Evolutionary conservation across 1,140 invertebrate genomes (phyloP), one percentile per base, ranked within the genome.

Genomic region (Anastrepha ludens): DNA sequence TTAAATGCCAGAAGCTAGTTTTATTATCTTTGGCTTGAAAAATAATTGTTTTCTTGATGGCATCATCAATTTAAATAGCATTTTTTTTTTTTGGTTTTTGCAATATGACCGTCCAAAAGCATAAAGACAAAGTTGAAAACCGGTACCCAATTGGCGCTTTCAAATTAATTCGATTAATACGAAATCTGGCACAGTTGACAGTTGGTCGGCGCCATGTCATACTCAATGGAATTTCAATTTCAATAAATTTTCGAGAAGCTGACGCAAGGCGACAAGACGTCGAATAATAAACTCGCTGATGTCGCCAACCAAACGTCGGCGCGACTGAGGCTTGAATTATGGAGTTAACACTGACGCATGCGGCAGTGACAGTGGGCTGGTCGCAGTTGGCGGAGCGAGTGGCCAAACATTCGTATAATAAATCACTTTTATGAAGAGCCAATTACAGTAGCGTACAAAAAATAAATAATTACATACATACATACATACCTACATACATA

Each of bases 221-320:
- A 81, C 47, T 20, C 74, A 50, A 81, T 81, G 74, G 44, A 81
- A 81, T 81, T 81, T 81, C 74, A 81, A 81, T 81, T 81, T 81
- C 74, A 81, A 81, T 81, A 81, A 81, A 81, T 81, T 81, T 81
- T 8, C 15, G 20, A 81, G 47, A n/a, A 81, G 47, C n/a, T 55
- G 50, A 55, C 74, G 20, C 74, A 55, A 55, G n/a, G 74, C 74
- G 74, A 81, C 47, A 81, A 47, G 6, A 47, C 11, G 74, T 29
- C 17, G n/a, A 50, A 81, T 81, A 81, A 55, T 81, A 47, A 9
- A 55, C n/a, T 9, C 47, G 47, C 47, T 13, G 74, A 20, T 47
- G 39, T 74, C 41, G 67, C 41, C 67, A 74, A 74, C 39, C 17
- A n/a, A 78, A 39, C 15, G 44, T 11, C 3, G 67, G 5, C 2